Conservation (phyloP, 2,113 vertebrate genomes). For the Vanacampus margaritifer region DNA sequence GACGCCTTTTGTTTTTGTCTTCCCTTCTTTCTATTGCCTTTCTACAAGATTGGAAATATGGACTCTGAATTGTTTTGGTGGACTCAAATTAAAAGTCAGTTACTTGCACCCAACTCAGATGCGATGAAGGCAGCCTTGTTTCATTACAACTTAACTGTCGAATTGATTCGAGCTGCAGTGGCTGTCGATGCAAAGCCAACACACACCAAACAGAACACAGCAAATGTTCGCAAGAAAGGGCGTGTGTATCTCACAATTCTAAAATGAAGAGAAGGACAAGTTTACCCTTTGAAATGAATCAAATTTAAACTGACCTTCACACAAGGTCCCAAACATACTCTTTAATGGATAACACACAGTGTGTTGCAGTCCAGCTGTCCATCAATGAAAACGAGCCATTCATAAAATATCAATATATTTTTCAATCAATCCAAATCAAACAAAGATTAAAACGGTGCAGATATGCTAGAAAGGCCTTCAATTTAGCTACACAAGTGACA, state of each 20-base stretch:
- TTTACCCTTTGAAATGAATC: neutral
- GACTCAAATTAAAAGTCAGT: conserved; percentile 21
- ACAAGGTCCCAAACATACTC: no score
- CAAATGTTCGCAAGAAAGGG: neutral
- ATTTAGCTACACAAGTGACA: neutral
- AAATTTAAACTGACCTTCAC: no score
- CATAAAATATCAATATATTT: neutral
- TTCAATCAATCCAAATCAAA: no score
- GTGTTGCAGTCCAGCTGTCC: no score
- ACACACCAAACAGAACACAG: neutral
- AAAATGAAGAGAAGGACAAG: neutral
- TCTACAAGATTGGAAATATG: conserved; percentile 9
- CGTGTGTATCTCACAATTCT: neutral
- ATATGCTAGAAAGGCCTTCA: no score
- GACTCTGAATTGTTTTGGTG: neutral
- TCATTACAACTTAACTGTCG: conserved; percentile 7
- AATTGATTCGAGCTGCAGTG: conserved; percentile 6
- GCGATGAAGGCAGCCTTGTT: neutral
- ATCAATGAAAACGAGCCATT: neutral
- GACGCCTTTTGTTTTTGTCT: no score
- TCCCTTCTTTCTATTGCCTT: neutral
- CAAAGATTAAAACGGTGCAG: neutral
- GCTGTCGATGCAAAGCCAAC: neutral
- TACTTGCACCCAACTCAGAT: neutral
- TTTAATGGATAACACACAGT: no score